Conservation (phyloP, 2,888 invertebrate genomes). For the Epicampocera succincta region DNA sequence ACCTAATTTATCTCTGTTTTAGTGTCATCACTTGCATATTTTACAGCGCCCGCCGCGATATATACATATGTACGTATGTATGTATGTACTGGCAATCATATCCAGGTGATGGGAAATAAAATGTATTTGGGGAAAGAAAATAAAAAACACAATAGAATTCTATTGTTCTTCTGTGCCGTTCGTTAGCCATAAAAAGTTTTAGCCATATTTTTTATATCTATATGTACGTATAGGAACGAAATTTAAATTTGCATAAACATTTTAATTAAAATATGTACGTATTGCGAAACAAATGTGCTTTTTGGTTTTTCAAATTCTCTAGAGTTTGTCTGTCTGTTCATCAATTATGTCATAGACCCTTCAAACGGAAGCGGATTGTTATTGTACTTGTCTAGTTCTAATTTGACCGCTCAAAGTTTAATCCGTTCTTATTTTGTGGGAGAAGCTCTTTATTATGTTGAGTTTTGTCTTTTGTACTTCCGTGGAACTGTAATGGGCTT, state of each 20-base stretch:
- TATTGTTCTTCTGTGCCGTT: conserved; percentile 2
- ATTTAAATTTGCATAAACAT: conserved; percentile 39
- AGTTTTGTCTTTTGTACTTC: too few relatives aligned
- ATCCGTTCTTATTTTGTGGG: background rate
- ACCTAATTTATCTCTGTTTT: conserved; percentile 62
- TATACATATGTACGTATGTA: too few relatives aligned
- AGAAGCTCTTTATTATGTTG: too few relatives aligned
- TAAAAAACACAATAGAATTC: conserved; percentile 29
- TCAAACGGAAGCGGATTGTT: conserved; percentile 33
- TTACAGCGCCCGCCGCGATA: conserved; percentile 1
- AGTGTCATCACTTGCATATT: conserved; percentile 52
- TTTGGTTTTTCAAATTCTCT: conserved; percentile 23
- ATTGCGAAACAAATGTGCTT: conserved; percentile 4
- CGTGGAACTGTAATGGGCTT: too few relatives aligned
- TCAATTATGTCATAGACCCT: background rate
- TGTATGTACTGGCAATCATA: too few relatives aligned
- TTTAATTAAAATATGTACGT: conserved; percentile 36
- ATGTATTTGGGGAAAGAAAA: conserved; percentile 10
- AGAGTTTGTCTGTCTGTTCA: background rate
- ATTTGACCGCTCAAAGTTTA: background rate
- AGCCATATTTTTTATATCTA: conserved; percentile 8
- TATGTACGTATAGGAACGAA: background rate
- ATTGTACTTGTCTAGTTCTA: conserved; percentile 10
- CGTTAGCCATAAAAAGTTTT: conserved; percentile 23
- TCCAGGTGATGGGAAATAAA: conserved; percentile 38